Evolutionary conservation across 2,797 vertebrate species (phyloP), one percentile per base, ranked within the genome.

Genomic region (Hafferia zeledoni): DNA sequence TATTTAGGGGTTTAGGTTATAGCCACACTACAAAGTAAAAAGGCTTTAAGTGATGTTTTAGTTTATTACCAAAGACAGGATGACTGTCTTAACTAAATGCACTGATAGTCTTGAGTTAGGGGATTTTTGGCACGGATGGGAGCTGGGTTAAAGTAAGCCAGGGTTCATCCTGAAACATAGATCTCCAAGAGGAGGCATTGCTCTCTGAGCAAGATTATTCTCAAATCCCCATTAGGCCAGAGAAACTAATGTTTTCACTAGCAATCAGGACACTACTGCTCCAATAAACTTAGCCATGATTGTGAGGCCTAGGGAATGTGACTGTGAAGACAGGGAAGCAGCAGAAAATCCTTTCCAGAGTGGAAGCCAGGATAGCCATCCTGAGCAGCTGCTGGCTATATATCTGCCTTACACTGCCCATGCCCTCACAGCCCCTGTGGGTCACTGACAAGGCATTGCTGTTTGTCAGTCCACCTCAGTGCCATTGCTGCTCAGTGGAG

Each of bases 21-120:
- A 94, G 31, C 59, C 83, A 94, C 74, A n/a, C 55, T 84, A 33
- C 83, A 89, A 70, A 96, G 87, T 69, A 95, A 92, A 87, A 89
- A 85, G 60, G 11, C 75, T 82, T 37, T 2, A 11, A 84, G 31
- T 63, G 67, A 44, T 75, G 50, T 65, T 91, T 91, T 71, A 68
- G 65, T 91, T 90, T 86, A 75, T 78, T 88, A 81, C 68, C 55
- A 57, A 78, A 78, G 82, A 50, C 30, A 60, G 55, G 53, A 56
- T n/a, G 61, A 55, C 65, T 90, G 65, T 20, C 30, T 78, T 46
- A 57, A 46, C 63, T 77, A 86, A 85, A 90, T 3, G 13, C 11
- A 4, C 20, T 31, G 50, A 39, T 65, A 83, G 52, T 13, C 46
- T 83, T 72, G 35, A 65, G n/a, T 86, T 41, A 44, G 39, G 61